Evolutionary conservation across 2,113 vertebrate species (phyloP), one percentile per base, ranked within the genome.

Genomic region (Trochalopteron elliotii): DNA sequence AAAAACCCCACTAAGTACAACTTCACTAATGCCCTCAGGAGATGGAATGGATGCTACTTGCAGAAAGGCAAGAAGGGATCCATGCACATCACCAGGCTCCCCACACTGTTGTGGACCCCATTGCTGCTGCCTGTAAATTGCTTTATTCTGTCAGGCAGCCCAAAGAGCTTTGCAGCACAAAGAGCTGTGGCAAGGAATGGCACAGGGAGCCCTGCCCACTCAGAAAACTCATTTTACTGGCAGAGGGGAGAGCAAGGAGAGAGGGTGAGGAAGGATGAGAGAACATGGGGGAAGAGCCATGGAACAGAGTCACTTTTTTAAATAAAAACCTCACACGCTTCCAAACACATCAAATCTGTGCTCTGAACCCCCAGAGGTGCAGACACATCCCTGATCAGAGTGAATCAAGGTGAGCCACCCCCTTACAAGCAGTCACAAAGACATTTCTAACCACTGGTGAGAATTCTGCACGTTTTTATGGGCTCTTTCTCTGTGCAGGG

Each of bases 101-200:
- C 19, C 2, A 6, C 9, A 3, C 7, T 23, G 61, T 0, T 63
- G n/a, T 16, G 4, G 17, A 47, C 30, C 9, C 47, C 39, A 11
- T 8, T 75, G 72, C 72, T 77, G 49, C 72, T 84, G 57, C 27
- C 50, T 63, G 47, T 11, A 77, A 77, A 10, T 5, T 8, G 44
- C 57, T 63, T 39, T 4, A 7, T 87, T 35, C 31, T 45, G 50
- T 5, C 63, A 69, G 44, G 82, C 56, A 86, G 57, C 33, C 22
- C 2, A 45, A 45, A 45, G 44, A 45, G 17, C 44, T 45, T 45
- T 21, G 17, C 10, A 78, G 5, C 18, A 40, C 8, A 19, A 57
- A 23, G 7, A 78, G 21, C 23, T 72, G 14, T 12, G 69, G 50
- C 27, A 63, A 56, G 50, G 53, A 64, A 25, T 4, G 13, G 30